These are phyloP conservation scores for Rhynchophorus ferrugineus DNA, from an alignment of 1,140 invertebrate genomes.

Conservation along the genomic window DNA sequence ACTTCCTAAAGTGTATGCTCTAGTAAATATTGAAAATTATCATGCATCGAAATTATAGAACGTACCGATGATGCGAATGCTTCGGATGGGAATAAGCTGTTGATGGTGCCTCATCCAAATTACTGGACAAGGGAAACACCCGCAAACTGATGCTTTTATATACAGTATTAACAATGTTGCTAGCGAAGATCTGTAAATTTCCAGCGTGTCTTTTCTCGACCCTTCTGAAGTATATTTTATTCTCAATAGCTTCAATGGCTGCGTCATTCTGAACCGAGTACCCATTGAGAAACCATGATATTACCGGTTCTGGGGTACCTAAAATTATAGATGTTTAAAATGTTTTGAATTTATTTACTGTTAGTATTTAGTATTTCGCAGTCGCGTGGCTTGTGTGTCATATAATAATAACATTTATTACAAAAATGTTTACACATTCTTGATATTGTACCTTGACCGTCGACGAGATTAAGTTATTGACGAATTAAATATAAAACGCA, in stretches of 20 bases:
- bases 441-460: no score
- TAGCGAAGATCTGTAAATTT: conserved; percentile 82
- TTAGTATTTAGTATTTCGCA: no score
- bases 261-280: conserved; percentile 51
- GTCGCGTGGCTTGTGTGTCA: no score
- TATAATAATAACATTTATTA: no score
- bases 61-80: conserved; percentile 18
- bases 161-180: conserved; percentile 68
- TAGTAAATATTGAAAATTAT: no score
- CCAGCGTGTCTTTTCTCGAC: conserved; percentile 78
- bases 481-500: no score
- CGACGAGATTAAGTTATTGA: conserved; percentile 3
- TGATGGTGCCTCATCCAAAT: conserved; percentile 16
- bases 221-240: conserved; percentile 47
- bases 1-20: conserved; percentile 31
- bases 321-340: conserved; percentile 1
- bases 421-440: no score
- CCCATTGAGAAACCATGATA: conserved; percentile 82
- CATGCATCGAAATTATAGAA: neutral
- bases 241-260: conserved; percentile 43
- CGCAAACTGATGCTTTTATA: conserved; percentile 55
- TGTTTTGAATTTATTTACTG: no score
- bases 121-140: conserved; percentile 53
- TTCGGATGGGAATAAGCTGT: conserved; percentile 13
- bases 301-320: conserved; percentile 55